phyloP scores from a whole-genome alignment of 2,888 invertebrate genomes.

The Rosalia funebris region DNA sequence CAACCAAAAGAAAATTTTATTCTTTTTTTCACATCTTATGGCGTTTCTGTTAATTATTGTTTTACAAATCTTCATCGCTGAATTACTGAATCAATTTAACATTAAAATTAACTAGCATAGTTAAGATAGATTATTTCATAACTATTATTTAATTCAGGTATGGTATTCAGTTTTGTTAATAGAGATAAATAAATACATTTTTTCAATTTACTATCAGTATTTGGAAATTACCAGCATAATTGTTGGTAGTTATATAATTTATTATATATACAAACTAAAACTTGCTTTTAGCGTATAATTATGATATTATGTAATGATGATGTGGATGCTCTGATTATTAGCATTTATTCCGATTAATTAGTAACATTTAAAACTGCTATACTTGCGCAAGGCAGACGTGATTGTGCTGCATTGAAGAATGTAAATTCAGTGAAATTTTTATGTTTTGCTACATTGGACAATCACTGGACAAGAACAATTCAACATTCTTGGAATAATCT shows the following conservation, averaged over 20 bases:
- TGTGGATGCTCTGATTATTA: slow-evolving; percentile 40
- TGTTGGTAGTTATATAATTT: not conserved
- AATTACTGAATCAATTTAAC: no score
- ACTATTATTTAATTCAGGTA: no score
- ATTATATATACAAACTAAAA: slow-evolving; percentile 6
- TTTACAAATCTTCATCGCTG: no score
- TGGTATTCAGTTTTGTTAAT: no score
- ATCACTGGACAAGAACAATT: no score
- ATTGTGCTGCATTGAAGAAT: slow-evolving; percentile 5
- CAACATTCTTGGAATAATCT: no score
- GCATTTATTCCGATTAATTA: slow-evolving; percentile 37
- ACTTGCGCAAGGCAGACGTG: slow-evolving; percentile 8
- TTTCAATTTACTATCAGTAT: not conserved
- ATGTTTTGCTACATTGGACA: not conserved
- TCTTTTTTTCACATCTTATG: no score
- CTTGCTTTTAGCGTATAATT: slow-evolving; percentile 21
- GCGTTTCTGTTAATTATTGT: no score
- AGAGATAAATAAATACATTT: no score
- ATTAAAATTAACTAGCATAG: no score
- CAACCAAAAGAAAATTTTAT: no score
- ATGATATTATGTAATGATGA: slow-evolving; percentile 9
- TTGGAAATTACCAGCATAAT: not conserved
- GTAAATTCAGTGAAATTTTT: slow-evolving; percentile 2
- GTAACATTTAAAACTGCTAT: slow-evolving; percentile 25
- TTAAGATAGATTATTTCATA: no score